Evolutionary conservation across 1,140 invertebrate genomes (phyloP), one percentile per base, ranked within the genome.

Genomic region (Orchesella cincta): DNA sequence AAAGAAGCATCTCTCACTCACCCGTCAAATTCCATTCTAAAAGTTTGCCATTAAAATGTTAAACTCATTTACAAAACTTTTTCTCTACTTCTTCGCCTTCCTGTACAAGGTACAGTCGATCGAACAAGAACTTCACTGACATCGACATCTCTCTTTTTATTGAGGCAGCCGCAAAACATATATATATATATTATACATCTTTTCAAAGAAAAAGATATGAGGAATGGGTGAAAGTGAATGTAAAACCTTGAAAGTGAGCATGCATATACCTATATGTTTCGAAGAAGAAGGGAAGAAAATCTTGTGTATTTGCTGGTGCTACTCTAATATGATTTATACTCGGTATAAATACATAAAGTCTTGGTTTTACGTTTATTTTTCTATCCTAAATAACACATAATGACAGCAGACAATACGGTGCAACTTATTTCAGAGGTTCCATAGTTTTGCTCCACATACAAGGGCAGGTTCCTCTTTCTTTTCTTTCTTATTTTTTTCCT

Each of bases 21-120:
- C 33, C 62, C 62, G 62, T 67, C 62, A 67, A 67, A 67, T 67
- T 67, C 62, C 62, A 67, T 67, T 67, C 62, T 29, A 29, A 67
- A 67, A 67, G 62, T 67, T 67, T 67, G 2, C 62, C 31, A 67
- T 67, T 67, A 67, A 57, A 57, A 57, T 57, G 14, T 57, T 57
- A 26, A 26, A 31, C 62, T 67, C 62, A 67, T 67, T 67, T 14
- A 33, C 8, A 12, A 29, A 67, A 57, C 26, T 33, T 67, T 67
- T 67, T 31, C 39, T 46, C 39, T 46, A 12, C 20, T 46, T 12
- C 39, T 46, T 46, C 20, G 20, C 39, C 20, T 46, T 46, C 39
- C 20, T 20, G 8, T 46, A 12, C 39, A 46, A 12, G 20, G 39
- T n/a, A n/a, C n/a, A n/a, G n/a, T n/a, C n/a, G n/a, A n/a, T n/a